phyloP scores from a whole-genome alignment of 2,888 invertebrate species.

The Diarsia brunnea region DNA sequence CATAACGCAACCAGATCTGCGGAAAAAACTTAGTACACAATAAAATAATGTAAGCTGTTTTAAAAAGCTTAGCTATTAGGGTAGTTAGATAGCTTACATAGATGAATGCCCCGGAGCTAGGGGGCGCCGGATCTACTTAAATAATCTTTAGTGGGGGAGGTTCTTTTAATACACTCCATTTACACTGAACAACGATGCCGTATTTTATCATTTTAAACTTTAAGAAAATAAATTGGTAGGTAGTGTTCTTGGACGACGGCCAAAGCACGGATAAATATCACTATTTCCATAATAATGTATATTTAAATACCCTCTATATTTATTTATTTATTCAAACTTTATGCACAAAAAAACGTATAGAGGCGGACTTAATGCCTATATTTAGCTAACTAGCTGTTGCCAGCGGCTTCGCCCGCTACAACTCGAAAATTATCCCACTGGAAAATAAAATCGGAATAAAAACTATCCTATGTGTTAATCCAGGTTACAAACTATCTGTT shows the following conservation, averaged over 20 bases:
- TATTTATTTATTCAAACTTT: no score
- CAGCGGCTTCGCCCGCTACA: no score
- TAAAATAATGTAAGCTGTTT: not conserved
- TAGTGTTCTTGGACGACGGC: not conserved
- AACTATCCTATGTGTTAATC: no score
- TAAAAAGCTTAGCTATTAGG: not conserved
- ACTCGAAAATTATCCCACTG: no score
- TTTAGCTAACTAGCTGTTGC: no score
- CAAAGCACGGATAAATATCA: not conserved
- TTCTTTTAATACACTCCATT: not conserved
- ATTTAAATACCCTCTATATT: not conserved
- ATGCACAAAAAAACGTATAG: no score
- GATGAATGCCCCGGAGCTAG: not conserved
- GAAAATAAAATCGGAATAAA: no score
- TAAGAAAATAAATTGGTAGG: not conserved
- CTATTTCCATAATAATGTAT: not conserved
- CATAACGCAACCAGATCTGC: not conserved
- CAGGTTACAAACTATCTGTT: no score
- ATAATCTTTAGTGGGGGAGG: not conserved
- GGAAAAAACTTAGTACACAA: not conserved
- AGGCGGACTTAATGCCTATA: no score
- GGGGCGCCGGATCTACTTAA: not conserved
- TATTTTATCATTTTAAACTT: not conserved
- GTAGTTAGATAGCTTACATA: not conserved
- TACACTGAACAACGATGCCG: not conserved